Evolutionary conservation across 2,888 invertebrate species (phyloP), one percentile per base, ranked within the genome.

Genomic region (Apodemia zela): DNA sequence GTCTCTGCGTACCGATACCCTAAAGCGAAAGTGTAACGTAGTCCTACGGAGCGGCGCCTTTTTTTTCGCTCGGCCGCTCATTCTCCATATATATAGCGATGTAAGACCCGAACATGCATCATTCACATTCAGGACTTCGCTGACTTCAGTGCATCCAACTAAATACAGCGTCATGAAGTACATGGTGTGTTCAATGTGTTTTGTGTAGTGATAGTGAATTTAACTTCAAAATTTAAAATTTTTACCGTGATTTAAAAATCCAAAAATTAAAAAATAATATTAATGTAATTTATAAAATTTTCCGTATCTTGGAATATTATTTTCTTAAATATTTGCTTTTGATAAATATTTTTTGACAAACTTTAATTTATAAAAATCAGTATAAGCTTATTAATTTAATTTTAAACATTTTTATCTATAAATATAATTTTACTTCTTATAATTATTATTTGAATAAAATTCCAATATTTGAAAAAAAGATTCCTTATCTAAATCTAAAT

Each of bases 91-190:
- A 91, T 91, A 91, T 87, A 87, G 80, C 88, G 84, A 81, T 78
- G 85, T 79, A 72, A 75, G 78, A 73, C 73, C 79, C 76, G 75
- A 81, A 74, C 87, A 85, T 84, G 87, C 90, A 92, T 92, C 92
- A 92, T 87, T 92, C 92, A 84, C 89, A 90, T 90, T 91, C 89
- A 89, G 92, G 87, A 90, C 87, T 79, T 82, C 84, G 80, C 82
- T 85, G 88, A 75, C 92, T 92, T 90, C 92, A 92, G 92, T 92
- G 91, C 92, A 91, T 85, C 86, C 89, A 79, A 81, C 81, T 58
- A 76, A 82, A 80, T 76, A 76, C 81, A 88, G 92, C 92, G 90
- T 90, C 92, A 92, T 92, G 92, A 92, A 85, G 87, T 81, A 84
- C 81, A 87, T 89, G 92, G 92, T 92, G 91, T 83, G 92, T 92